phyloP scores from a whole-genome alignment of 1,140 invertebrate species.

The Drosophila arizonae region DNA sequence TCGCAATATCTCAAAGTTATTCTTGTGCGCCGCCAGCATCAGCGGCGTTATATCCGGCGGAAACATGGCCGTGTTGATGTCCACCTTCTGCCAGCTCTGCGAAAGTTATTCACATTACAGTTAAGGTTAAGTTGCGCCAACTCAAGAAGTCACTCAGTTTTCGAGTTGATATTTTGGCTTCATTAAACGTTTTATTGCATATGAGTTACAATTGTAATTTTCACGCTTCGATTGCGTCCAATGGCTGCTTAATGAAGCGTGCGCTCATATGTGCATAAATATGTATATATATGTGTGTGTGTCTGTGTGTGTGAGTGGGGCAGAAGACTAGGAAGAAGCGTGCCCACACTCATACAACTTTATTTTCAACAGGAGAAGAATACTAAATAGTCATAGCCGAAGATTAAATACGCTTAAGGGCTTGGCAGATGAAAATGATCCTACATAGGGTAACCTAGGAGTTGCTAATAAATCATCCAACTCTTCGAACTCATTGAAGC shows the following conservation, averaged over 20 bases:
- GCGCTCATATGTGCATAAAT: conserved; percentile 70
- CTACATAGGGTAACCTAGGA: too few species aligned
- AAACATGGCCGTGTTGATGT: conserved; percentile 91
- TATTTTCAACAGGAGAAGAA: conserved; percentile 46
- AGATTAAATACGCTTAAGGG: conserved; percentile 14
- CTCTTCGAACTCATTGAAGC: too few species aligned
- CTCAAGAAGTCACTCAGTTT: conserved; percentile 6
- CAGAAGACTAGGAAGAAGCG: not conserved
- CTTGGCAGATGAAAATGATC: too few species aligned
- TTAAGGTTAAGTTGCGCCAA: conserved; percentile 19
- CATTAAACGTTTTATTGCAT: conserved; percentile 77
- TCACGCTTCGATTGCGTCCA: conserved; percentile 70
- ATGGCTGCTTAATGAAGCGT: conserved; percentile 77
- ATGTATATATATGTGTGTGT: too few species aligned
- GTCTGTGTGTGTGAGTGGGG: conserved; percentile 3
- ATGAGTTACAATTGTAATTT: conserved; percentile 77
- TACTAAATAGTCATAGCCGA: not conserved
- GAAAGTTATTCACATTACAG: not conserved
- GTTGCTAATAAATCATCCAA: too few species aligned
- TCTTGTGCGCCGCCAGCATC: conserved; percentile 94
- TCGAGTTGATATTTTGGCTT: conserved; percentile 42
- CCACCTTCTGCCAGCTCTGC: conserved; percentile 93
- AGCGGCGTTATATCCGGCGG: conserved; percentile 96
- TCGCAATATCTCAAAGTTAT: conserved; percentile 98
- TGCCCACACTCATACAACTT: conserved; percentile 49